Base-by-base conservation (phyloP, 2,888 invertebrate species). In the Campoplex capitator region DNA sequence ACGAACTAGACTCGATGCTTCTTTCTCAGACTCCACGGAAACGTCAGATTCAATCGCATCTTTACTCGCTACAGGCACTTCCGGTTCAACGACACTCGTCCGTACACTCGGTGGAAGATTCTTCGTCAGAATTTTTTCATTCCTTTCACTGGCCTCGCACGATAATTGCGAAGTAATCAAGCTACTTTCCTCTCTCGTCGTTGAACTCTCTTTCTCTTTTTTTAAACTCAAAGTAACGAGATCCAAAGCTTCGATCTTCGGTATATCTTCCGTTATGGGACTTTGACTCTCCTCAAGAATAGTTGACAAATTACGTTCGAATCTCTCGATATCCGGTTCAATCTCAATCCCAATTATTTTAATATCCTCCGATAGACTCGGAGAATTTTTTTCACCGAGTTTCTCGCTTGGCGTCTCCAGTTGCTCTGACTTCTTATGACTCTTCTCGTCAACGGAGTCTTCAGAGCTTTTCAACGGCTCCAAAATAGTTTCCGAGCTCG, bases 341-440 rank as follows among this genome's bases (percentile, higher is more conserved):
- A 62, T 32, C 6, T 62, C 62, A 32, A 28, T 78, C 65, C 75
- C 86, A 89, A 85, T 83, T 78, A 71, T 88, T 88, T 77, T 91
- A 90, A 86, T 85, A 76, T 75, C 91, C 88, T 84, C 91, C 91
- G 54, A 91, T 89, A 81, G 83, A 85, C 67, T 86, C 86, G 74
- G 62, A 68, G 48, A 73, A 83, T 68, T 87, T 62, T 82, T 82
- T 45, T 76, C 82, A 42, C 51, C 56, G 32, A 54, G 70, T 23
- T 81, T 76, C 67, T 73, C 48, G 65, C 68, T 76, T 45, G 51
- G 58, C 62, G 74, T 71, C 70, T 79, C 58, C 78, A 23, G 80
- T 51, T 73, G 78, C 81, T 77, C 80, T 65, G 67, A 68, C 68
- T 56, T 62, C 67, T 45, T 68, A 45, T 68, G 75, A 70, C 65